These are phyloP conservation scores for Sylvilagus floridanus DNA, from an alignment of 2,797 vertebrate genomes.

Conservation along the genomic window DNA sequence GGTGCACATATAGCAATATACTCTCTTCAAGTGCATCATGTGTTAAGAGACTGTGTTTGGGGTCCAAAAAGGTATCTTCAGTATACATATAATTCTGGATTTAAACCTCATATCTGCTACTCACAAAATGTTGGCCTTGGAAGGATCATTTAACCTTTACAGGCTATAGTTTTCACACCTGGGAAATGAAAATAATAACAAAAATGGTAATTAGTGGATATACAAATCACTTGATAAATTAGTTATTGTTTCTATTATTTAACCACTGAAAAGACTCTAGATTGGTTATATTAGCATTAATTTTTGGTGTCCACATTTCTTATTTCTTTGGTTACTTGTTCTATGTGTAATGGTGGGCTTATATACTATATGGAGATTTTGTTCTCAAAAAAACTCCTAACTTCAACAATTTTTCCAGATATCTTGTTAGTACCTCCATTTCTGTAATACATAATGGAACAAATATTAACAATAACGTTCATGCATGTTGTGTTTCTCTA, in stretches of 20 bases:
- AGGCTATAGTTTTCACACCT: neutral
- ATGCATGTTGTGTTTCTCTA: neutral
- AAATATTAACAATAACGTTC: neutral
- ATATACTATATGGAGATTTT: neutral
- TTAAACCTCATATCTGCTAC: neutral
- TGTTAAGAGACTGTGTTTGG: neutral
- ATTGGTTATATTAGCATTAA: neutral
- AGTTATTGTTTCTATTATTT: neutral
- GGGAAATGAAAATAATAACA: conserved; percentile 10
- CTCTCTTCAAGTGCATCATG: neutral
- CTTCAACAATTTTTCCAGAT: conserved; percentile 20
- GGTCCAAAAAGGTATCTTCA: neutral
- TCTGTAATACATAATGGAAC: neutral
- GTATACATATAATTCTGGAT: neutral
- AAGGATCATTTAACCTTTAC: neutral
- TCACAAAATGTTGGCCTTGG: neutral
- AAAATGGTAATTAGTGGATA: neutral
- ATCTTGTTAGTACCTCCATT: neutral
- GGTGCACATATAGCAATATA: neutral
- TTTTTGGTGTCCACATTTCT: neutral
- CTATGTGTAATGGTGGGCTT: neutral
- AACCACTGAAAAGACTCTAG: neutral
- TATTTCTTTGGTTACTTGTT: neutral
- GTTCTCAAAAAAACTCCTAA: neutral
- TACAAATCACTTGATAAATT: neutral